Evolutionary conservation across 2,888 invertebrate genomes (phyloP).

Genomic region (Acanthacorydalis orientalis): DNA sequence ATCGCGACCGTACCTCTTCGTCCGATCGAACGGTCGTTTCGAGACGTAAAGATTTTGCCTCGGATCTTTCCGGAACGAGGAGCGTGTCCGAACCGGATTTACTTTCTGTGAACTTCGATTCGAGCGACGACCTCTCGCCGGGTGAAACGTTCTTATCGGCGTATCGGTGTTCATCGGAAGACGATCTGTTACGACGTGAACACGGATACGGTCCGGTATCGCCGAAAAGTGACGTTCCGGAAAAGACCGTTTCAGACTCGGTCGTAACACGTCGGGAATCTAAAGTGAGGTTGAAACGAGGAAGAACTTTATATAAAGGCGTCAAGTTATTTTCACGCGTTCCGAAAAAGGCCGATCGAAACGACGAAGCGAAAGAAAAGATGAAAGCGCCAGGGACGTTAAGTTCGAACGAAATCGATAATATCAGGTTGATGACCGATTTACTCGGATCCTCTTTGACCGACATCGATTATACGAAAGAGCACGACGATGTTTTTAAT

Average conservation of each 20-base stretch:
- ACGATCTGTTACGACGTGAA: too few species aligned
- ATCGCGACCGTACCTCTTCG: too few species aligned
- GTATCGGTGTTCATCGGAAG: too few species aligned
- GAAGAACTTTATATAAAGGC: slow-evolving; percentile 4
- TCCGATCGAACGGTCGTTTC: too few species aligned
- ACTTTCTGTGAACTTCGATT: too few species aligned
- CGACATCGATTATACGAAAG: slow-evolving; percentile 6
- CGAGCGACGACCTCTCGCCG: too few species aligned
- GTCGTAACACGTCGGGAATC: not conserved
- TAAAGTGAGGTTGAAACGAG: not conserved
- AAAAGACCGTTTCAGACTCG: not conserved
- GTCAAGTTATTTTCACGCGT: not conserved
- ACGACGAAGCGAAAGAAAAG: not conserved
- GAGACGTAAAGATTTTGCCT: too few species aligned
- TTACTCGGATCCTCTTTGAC: slow-evolving; percentile 1
- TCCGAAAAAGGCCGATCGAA: not conserved
- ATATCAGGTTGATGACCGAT: not conserved
- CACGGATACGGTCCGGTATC: too few species aligned
- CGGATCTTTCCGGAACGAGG: too few species aligned
- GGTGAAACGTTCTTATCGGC: too few species aligned
- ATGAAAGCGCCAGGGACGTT: not conserved
- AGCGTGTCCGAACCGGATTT: too few species aligned
- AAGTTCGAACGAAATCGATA: not conserved
- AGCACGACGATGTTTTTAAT: slow-evolving; percentile 5
- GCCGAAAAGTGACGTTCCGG: too few species aligned